Evolutionary conservation across 2,888 invertebrate genomes (phyloP), one percentile per base, ranked within the genome.

Genomic region (Strigamia transsilvanica): DNA sequence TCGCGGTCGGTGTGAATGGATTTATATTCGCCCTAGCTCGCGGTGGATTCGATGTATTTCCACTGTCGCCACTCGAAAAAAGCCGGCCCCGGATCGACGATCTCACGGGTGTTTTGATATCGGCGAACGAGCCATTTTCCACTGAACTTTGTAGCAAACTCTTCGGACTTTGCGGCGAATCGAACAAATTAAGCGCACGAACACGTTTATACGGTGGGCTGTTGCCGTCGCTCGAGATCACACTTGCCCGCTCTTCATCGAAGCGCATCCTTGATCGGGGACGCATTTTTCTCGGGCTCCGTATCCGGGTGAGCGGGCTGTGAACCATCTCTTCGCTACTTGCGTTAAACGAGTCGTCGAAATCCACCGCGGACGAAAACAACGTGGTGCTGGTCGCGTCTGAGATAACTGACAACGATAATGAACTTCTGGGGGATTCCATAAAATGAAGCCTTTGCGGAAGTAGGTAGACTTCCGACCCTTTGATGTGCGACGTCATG

Each of bases 81-180:
- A 42, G 32, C n/a, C 56, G 51, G 73, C 78, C 41, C 84, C 89
- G 89, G 89, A 73, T 89, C 89, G 1, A 90, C 23, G 73, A 13
- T 38, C 80, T 80, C 34, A 66, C 87, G 84, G 89, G 88, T 85
- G 88, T 85, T 15, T 89, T 89, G 10, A 89, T 89, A 18, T 89
- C 90, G 0, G 89, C 87, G 80, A 89, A 42, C 18, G 38, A n/a
- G 88, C 91, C 88, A 0, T 90, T 86, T 0, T 91, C 79, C 32
- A 84, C 83, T 84, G 87, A 86, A 86, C 93, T 93, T 86, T 93
- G 92, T 42, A 94, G 88, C 21, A 96, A 90, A 0, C 94, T 94
- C 89, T 94, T 95, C 4, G 96, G 95, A 5, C 95, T 95, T 84
- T 94, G 92, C 0, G 95, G 95, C 80, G 94, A 94, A 89, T 95